Percentiles rank a stretch among this genome's conserved stretches.
phyloP scores from a whole-genome alignment of 2,797 vertebrate genomes.

The Streptopelia turtur region DNA sequence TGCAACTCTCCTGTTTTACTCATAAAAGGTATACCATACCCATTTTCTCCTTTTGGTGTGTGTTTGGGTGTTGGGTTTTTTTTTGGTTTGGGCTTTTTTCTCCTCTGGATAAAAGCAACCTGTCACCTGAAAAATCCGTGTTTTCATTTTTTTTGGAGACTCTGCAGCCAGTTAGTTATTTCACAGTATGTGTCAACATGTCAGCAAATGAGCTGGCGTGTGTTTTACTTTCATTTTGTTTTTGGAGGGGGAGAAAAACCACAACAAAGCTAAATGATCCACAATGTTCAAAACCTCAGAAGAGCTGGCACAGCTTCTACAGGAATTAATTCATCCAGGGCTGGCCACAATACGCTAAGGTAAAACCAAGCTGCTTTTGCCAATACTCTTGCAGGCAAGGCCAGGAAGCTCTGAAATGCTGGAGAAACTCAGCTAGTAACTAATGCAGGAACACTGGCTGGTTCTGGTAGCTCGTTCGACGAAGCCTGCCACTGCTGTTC shows the following conservation, averaged over 20 bases:
- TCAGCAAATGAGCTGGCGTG: not conserved
- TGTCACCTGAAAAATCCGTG: not conserved
- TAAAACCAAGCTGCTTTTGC: not conserved
- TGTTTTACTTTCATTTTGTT: constrained; percentile 13
- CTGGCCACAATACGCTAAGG: not conserved
- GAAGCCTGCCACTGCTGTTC: not conserved
- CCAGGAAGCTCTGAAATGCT: not conserved
- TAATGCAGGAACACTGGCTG: accelerated
- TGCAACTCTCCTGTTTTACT: not conserved
- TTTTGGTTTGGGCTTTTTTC: too few relatives aligned
- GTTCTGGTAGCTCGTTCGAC: not conserved
- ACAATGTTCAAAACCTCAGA: not conserved
- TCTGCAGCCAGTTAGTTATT: not conserved
- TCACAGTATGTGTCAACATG: not conserved
- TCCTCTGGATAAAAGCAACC: not conserved
- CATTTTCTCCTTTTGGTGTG: not conserved
- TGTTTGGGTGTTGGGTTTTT: too few relatives aligned
- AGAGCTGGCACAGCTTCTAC: not conserved
- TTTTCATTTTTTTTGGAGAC: not conserved
- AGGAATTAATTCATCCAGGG: not conserved
- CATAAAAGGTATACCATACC: not conserved
- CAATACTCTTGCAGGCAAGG: not conserved
- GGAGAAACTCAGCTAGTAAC: not conserved
- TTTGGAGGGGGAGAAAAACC: not conserved
- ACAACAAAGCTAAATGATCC: not conserved